A percentile compares a stretch with the other conserved stretches of the same genome.
These are phyloP conservation scores for Berghia stephanieae DNA, from an alignment of 1,140 invertebrate species.

Conservation along the genomic window DNA sequence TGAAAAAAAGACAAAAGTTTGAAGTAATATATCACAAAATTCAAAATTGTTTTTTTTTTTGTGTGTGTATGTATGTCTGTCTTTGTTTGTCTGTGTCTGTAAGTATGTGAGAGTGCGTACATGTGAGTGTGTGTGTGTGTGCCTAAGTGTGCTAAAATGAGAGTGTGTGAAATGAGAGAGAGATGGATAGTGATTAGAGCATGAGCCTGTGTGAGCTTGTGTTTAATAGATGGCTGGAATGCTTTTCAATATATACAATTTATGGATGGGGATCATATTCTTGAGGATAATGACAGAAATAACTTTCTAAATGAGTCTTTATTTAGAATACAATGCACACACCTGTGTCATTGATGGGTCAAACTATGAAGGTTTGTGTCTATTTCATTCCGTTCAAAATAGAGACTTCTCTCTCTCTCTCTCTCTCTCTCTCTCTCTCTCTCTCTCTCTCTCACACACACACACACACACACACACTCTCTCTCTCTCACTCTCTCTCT, in stretches of 20 bases:
- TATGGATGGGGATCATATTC: too few relatives aligned
- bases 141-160: too few relatives aligned
- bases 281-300: neutral
- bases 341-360: too few relatives aligned
- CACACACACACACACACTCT: neutral
- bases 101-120: neutral
- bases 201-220: too few relatives aligned
- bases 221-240: too few relatives aligned
- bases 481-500: neutral
- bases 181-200: too few relatives aligned
- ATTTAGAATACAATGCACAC: too few relatives aligned
- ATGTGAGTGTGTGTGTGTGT: neutral
- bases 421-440: constrained; percentile 27
- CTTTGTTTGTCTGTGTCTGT: neutral
- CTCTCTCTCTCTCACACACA: neutral
- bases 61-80: neutral
- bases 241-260: too few relatives aligned
- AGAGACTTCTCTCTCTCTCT: constrained; percentile 10
- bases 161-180: too few relatives aligned
- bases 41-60: neutral
- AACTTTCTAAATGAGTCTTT: too few relatives aligned
- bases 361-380: neutral
- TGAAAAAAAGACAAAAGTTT: constrained; percentile 60
- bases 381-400: neutral
- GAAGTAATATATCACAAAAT: neutral